phyloP scores from a whole-genome alignment of 2,888 invertebrate species.

The Coecobrya sp. region DNA sequence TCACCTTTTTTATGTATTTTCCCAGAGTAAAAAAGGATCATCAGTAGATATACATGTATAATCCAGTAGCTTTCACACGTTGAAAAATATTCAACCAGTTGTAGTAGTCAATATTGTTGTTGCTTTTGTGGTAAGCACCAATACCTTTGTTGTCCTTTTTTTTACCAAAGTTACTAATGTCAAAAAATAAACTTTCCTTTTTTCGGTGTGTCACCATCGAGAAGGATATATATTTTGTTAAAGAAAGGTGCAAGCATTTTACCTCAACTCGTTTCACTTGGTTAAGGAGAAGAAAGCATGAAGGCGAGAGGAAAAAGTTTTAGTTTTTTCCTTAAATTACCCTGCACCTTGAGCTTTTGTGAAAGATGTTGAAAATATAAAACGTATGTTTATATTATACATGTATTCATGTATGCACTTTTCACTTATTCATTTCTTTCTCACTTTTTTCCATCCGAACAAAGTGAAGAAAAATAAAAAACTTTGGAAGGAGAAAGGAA shows the following conservation, averaged over 20 bases:
- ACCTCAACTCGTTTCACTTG: slow-evolving; percentile 13
- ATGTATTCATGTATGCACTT: slow-evolving; percentile 60
- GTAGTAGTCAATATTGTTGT: slow-evolving; percentile 29
- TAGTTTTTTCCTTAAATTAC: neutral
- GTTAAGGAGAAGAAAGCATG: neutral
- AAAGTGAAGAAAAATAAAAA: slow-evolving; percentile 22
- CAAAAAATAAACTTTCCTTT: slow-evolving; percentile 37
- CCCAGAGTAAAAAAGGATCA: neutral
- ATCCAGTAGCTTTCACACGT: neutral
- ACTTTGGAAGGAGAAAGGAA: slow-evolving; percentile 9
- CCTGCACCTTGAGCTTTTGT: slow-evolving; percentile 1
- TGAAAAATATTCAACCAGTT: neutral
- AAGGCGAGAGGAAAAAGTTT: slow-evolving; percentile 1
- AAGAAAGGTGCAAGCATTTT: neutral
- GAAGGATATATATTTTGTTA: neutral
- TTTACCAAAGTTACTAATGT: slow-evolving; percentile 47
- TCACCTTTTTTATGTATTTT: neutral
- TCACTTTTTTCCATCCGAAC: slow-evolving; percentile 36
- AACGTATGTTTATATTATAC: slow-evolving; percentile 17
- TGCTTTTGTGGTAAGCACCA: slow-evolving; percentile 17
- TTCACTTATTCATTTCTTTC: slow-evolving; percentile 43
- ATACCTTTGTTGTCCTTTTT: neutral
- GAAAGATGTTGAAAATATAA: neutral
- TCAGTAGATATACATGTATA: neutral
- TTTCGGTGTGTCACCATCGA: slow-evolving; percentile 4